Evolutionary conservation across 2,888 invertebrate species (phyloP).

Genomic region (Sturmia bella): DNA sequence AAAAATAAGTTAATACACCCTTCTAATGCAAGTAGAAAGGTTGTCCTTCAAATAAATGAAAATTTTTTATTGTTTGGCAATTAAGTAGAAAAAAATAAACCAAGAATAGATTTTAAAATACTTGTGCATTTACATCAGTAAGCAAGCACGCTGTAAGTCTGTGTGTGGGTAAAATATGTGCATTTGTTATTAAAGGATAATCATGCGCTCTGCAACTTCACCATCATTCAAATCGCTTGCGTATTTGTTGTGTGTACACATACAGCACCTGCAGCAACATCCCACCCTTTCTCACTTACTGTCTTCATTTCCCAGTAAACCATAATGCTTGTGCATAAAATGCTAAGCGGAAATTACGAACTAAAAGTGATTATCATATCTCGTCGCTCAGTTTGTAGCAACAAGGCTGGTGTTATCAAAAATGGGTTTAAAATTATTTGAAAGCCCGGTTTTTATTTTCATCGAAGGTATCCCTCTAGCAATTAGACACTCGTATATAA

Average conservation of each 20-base stretch:
- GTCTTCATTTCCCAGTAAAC: constrained; percentile 41
- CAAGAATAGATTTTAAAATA: constrained; percentile 18
- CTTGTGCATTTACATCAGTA: constrained; percentile 1
- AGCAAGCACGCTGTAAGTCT: neutral
- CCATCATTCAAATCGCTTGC: neutral
- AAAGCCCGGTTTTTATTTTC: too few relatives aligned
- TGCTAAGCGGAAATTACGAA: too few relatives aligned
- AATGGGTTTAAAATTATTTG: too few relatives aligned
- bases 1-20: constrained; percentile 31
- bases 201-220: neutral
- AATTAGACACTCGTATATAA: too few relatives aligned
- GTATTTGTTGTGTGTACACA: neutral
- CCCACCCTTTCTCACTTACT: neutral
- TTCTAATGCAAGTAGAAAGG: constrained; percentile 55
- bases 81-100: constrained; percentile 72
- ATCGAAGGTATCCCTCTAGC: too few relatives aligned
- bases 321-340: too few relatives aligned
- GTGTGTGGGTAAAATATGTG: constrained; percentile 19
- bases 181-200: constrained; percentile 43
- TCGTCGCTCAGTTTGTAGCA: too few relatives aligned
- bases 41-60: constrained; percentile 79
- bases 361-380: too few relatives aligned
- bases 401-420: too few relatives aligned
- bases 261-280: constrained; percentile 19
- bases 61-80: constrained; percentile 78